phyloP scores from a whole-genome alignment of 2,888 invertebrate species.

The Habroteleia sp. region DNA sequence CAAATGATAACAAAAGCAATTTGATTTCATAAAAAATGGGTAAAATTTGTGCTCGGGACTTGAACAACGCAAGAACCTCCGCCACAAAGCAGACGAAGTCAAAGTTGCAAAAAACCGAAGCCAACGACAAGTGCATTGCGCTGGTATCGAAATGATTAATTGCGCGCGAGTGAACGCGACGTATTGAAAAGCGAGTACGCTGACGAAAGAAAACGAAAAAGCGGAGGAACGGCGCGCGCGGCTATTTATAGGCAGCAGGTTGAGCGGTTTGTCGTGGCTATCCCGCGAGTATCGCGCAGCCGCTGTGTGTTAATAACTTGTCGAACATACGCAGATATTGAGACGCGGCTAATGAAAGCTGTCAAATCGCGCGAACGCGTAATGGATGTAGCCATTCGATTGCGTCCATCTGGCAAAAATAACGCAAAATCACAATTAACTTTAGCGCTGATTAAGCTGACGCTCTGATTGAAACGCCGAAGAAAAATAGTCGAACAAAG shows the following conservation, averaged over 20 bases:
- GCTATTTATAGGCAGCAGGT: constrained; percentile 66
- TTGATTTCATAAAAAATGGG: too few species aligned
- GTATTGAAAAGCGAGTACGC: background rate
- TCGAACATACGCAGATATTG: constrained; percentile 29
- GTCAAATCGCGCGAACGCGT: constrained; percentile 23
- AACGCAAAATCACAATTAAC: constrained; percentile 24
- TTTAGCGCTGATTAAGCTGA: background rate
- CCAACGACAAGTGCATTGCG: constrained; percentile 6
- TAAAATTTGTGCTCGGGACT: too few species aligned
- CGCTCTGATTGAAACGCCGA: constrained; percentile 18
- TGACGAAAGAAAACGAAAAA: background rate
- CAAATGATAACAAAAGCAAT: too few species aligned
- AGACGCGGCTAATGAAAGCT: constrained; percentile 33
- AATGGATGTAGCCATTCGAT: constrained; percentile 16
- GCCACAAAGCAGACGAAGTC: too few species aligned
- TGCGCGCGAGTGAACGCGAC: background rate
- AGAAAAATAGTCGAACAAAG: background rate
- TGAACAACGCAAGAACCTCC: too few species aligned
- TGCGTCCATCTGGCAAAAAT: constrained; percentile 11
- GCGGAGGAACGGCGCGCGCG: constrained; percentile 12
- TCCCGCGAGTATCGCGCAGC: constrained; percentile 23
- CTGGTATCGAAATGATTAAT: constrained; percentile 2
- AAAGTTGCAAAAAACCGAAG: background rate
- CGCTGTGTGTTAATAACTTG: constrained; percentile 47
- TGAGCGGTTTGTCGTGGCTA: constrained; percentile 62